These are phyloP conservation scores for Athetis lepigone DNA, from an alignment of 2,888 invertebrate species.

Conservation along the genomic window DNA sequence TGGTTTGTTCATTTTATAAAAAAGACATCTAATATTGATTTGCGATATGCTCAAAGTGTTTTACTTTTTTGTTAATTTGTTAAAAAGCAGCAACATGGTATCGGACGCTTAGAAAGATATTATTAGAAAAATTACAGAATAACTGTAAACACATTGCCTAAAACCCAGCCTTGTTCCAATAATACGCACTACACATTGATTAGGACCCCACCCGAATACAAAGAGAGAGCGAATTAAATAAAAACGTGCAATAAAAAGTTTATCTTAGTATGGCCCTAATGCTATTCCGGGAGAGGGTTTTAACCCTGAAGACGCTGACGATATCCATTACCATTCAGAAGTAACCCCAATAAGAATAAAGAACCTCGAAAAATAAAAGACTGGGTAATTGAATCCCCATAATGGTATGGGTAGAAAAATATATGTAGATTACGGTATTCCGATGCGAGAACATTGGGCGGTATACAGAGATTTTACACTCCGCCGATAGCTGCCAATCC, in stretches of 20 bases:
- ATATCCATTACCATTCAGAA: constrained; percentile 73
- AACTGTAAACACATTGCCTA: constrained; percentile 36
- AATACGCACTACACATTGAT: constrained; percentile 63
- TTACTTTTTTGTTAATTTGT: no score
- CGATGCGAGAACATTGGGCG: constrained; percentile 80
- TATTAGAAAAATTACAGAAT: constrained; percentile 31
- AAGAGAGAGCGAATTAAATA: constrained; percentile 65
- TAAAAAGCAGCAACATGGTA: no score
- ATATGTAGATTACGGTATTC: constrained; percentile 79
- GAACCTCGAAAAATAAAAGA: constrained; percentile 78
- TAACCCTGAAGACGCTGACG: constrained; percentile 69
- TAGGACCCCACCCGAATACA: constrained; percentile 58
- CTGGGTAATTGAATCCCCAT: constrained; percentile 85
- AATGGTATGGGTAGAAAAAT: constrained; percentile 79
- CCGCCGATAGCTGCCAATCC: constrained; percentile 88
- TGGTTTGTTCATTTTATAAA: no score
- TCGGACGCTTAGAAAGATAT: no score
- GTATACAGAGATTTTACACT: constrained; percentile 86
- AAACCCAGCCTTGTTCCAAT: constrained; percentile 43
- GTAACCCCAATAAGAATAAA: constrained; percentile 74
- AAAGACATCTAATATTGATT: no score
- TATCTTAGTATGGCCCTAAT: constrained; percentile 67
- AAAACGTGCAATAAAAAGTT: constrained; percentile 68
- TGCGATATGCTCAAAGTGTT: no score
- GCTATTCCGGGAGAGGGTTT: constrained; percentile 66